phyloP scores from a whole-genome alignment of 2,113 vertebrate genomes.

The Forbesichthys papilliferus region DNA sequence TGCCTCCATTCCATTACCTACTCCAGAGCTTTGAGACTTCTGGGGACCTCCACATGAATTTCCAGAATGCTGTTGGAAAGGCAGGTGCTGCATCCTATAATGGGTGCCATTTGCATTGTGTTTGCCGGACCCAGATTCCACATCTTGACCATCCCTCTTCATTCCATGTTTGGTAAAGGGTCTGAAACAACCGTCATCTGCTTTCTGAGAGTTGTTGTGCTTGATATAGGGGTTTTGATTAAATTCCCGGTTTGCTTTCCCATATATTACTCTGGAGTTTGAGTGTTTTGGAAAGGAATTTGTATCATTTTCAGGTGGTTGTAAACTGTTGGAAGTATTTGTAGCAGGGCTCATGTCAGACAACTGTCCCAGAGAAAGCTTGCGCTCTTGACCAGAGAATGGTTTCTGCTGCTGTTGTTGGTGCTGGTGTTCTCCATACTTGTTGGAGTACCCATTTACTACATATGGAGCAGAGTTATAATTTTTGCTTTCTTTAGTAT shows the following conservation, averaged over 20 bases:
- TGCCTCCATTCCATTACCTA: conserved; percentile 63
- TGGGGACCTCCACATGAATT: conserved; percentile 41
- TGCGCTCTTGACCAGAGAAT: conserved; percentile 63
- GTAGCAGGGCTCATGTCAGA: conserved; percentile 63
- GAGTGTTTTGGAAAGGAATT: conserved; percentile 73
- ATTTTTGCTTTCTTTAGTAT: conserved; percentile 71
- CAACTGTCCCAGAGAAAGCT: conserved; percentile 57
- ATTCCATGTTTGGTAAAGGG: conserved; percentile 64
- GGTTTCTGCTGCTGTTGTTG: conserved; percentile 66
- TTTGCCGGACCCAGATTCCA: conserved; percentile 51
- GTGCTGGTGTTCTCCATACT: conserved; percentile 67
- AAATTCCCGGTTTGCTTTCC: conserved; percentile 77
- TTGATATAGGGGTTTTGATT: conserved; percentile 74
- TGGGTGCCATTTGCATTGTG: conserved; percentile 45
- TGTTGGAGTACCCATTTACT: conserved; percentile 75
- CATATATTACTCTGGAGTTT: conserved; percentile 77
- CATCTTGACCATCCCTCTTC: conserved; percentile 65
- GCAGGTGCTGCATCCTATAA: conserved; percentile 55
- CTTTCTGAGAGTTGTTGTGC: conserved; percentile 51
- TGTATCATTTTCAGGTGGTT: conserved; percentile 72
- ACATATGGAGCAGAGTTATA: conserved; percentile 71
- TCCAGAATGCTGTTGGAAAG: conserved; percentile 50
- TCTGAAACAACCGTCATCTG: conserved; percentile 60
- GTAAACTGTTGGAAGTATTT: conserved; percentile 71
- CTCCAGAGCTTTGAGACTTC: conserved; percentile 42